Conservation (phyloP, 2,888 invertebrate genomes). For the Poecilus cupreus region DNA sequence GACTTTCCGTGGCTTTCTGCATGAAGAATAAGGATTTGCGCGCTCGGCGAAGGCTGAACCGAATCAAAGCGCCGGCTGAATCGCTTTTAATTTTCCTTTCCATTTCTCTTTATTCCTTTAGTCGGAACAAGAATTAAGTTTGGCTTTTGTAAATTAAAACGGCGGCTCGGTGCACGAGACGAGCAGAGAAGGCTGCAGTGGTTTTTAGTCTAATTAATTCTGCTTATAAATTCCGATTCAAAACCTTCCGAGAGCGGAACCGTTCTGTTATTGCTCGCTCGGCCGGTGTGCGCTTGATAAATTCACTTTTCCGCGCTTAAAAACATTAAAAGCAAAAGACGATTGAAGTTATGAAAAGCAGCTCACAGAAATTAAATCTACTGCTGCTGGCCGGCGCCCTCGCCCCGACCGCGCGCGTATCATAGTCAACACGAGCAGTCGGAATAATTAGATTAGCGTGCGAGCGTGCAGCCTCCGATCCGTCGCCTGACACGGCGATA, state of each 20-base stretch:
- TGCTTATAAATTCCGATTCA: slow-evolving; percentile 75
- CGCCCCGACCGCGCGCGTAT: slow-evolving; percentile 10
- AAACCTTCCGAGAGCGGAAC: slow-evolving; percentile 62
- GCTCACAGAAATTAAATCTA: slow-evolving; percentile 72
- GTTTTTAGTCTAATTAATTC: slow-evolving; percentile 76
- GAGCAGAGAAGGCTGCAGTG: slow-evolving; percentile 70
- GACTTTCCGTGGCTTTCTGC: slow-evolving; percentile 64
- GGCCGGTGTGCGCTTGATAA: slow-evolving; percentile 73
- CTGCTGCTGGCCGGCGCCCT: slow-evolving; percentile 61
- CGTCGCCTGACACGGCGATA: slow-evolving; percentile 7
- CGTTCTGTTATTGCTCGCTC: slow-evolving; percentile 71
- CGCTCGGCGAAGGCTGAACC: slow-evolving; percentile 68
- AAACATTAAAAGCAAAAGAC: slow-evolving; percentile 68
- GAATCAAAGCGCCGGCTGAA: slow-evolving; percentile 73
- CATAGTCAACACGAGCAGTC: slow-evolving; percentile 68
- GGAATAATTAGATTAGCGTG: slow-evolving; percentile 72
- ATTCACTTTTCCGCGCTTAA: slow-evolving; percentile 73
- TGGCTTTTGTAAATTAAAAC: slow-evolving; percentile 76
- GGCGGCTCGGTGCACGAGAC: slow-evolving; percentile 66
- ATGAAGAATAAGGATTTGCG: slow-evolving; percentile 68
- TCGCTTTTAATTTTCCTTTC: slow-evolving; percentile 75
- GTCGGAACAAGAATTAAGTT: slow-evolving; percentile 75
- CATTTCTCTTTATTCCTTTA: slow-evolving; percentile 75
- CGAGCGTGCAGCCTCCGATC: slow-evolving; percentile 62
- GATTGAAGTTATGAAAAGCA: slow-evolving; percentile 72